Conservation (phyloP, 2,888 invertebrate species). For the Mythimna lalbum region DNA sequence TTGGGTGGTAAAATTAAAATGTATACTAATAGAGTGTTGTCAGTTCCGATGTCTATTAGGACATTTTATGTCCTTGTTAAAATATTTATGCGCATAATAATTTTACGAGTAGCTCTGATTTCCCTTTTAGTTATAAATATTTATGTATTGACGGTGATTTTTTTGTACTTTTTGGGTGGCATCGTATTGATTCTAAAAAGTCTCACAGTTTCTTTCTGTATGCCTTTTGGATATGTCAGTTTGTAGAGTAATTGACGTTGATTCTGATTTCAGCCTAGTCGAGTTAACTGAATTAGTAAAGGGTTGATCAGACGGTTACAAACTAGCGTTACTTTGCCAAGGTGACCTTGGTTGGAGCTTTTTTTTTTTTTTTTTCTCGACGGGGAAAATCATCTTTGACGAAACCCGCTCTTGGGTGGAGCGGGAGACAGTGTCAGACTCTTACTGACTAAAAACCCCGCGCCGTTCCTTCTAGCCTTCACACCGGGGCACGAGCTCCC, state of each 20-base stretch:
- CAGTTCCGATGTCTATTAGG: constrained; percentile 53
- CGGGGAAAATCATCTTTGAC: too few relatives aligned
- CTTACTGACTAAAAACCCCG: too few relatives aligned
- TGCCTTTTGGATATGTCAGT: not conserved
- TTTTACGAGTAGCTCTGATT: constrained; percentile 30
- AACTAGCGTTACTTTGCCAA: too few relatives aligned
- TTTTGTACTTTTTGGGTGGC: not conserved
- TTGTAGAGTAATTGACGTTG: not conserved
- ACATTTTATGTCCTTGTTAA: constrained; percentile 54
- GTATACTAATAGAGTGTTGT: constrained; percentile 59
- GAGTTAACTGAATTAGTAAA: not conserved
- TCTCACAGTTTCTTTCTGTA: not conserved
- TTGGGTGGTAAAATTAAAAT: constrained; percentile 74
- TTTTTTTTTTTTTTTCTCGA: too few relatives aligned
- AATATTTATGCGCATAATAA: constrained; percentile 57
- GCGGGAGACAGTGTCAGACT: too few relatives aligned
- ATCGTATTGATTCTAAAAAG: not conserved
- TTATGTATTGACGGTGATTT: constrained; percentile 14
- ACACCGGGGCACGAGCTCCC: too few relatives aligned
- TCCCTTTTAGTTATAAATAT: constrained; percentile 35
- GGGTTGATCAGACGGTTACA: too few relatives aligned
- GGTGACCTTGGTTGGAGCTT: too few relatives aligned
- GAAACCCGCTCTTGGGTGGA: too few relatives aligned
- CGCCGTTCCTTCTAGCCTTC: too few relatives aligned
- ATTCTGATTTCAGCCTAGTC: not conserved